Evolutionary conservation across 2,797 vertebrate species (phyloP).

Genomic region (Poliocrania exsul): DNA sequence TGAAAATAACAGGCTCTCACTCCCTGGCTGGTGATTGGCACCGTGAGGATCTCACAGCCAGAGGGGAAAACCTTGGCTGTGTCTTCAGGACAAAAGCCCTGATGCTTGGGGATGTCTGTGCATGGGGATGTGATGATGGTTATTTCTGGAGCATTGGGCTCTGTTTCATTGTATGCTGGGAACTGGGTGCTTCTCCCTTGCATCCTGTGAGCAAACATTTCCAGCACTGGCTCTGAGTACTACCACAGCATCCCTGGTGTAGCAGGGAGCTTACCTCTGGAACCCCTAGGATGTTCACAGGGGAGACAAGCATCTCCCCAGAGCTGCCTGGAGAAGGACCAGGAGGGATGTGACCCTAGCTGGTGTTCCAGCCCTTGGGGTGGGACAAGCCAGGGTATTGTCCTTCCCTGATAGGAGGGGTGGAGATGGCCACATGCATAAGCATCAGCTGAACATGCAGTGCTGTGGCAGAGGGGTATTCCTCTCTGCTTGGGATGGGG

Average conservation of each 20-base stretch:
- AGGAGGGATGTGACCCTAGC: not conserved
- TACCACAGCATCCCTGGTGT: not conserved
- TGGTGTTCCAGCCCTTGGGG: not conserved
- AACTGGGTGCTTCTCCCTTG: not conserved
- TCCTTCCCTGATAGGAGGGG: not conserved
- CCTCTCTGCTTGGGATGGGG: not conserved
- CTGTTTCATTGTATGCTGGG: not conserved
- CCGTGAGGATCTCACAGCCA: not conserved
- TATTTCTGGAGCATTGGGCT: not conserved
- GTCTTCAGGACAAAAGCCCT: not conserved
- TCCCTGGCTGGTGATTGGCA: not conserved
- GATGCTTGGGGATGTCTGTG: accelerated
- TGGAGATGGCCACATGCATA: not conserved
- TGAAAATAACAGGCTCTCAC: slow-evolving; percentile 47
- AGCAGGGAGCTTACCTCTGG: accelerated
- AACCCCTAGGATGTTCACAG: accelerated
- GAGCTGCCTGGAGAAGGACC: not conserved
- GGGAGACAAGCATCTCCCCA: accelerated
- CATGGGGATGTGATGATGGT: accelerated
- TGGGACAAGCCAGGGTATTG: not conserved
- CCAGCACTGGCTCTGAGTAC: not conserved
- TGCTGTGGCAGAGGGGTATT: not conserved
- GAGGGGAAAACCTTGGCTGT: slow-evolving; percentile 28
- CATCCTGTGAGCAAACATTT: not conserved
- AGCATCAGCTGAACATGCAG: not conserved